Conservation (phyloP, 2,888 invertebrate species). For the Dryomyza anilis region DNA sequence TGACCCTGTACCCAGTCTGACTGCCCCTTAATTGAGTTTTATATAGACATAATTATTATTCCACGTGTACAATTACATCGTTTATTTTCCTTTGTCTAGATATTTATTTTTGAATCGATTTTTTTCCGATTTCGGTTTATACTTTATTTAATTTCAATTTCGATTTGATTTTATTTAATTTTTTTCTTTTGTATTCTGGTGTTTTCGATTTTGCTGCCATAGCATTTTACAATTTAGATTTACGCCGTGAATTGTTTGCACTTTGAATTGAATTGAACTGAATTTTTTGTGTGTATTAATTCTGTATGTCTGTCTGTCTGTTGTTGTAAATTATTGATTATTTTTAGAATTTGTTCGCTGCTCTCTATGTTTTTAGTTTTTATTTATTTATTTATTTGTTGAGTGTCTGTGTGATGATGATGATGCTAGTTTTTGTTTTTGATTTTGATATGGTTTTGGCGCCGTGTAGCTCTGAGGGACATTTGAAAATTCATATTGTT, state of each 20-base stretch:
- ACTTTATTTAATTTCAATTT: background rate
- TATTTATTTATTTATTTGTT: no score
- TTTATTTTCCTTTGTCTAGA: background rate
- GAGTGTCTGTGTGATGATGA: background rate
- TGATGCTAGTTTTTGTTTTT: background rate
- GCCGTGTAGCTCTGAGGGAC: background rate
- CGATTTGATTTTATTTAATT: background rate
- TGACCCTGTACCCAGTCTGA: no score
- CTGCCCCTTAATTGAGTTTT: background rate
- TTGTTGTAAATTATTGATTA: background rate
- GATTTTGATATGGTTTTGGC: background rate
- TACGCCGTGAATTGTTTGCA: conserved; percentile 1
- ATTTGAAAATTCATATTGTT: background rate
- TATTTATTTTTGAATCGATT: background rate
- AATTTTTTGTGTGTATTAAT: background rate
- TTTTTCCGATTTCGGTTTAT: background rate
- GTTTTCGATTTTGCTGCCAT: background rate
- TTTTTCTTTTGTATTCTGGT: background rate
- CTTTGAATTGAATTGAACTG: conserved; percentile 7
- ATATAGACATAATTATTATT: background rate
- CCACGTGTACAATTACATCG: no score
- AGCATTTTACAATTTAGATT: no score
- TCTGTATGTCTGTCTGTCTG: background rate
- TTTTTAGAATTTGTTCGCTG: background rate
- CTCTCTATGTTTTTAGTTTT: background rate